phyloP scores from a whole-genome alignment of 2,797 vertebrate genomes.

The Denticeps clupeoides region DNA sequence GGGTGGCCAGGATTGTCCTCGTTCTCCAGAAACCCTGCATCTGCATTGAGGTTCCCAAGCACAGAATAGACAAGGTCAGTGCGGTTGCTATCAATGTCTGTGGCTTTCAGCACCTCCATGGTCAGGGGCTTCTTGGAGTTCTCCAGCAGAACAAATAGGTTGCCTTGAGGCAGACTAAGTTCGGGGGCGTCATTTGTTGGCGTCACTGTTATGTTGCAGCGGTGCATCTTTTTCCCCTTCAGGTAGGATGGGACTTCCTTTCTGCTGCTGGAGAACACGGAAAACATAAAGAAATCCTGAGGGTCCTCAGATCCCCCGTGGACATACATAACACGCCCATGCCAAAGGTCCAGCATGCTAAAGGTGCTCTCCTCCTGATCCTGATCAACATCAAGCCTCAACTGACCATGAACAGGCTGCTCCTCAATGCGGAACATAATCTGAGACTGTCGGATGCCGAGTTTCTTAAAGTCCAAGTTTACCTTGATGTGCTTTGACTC shows the following conservation, averaged over 20 bases:
- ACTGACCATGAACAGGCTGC: slow-evolving; percentile 62
- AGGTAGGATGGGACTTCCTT: slow-evolving; percentile 61
- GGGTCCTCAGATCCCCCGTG: slow-evolving; percentile 78
- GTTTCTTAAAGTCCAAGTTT: slow-evolving; percentile 67
- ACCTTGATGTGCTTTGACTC: slow-evolving; percentile 76
- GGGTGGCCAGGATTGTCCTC: slow-evolving; percentile 54
- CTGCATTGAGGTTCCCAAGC: slow-evolving; percentile 72
- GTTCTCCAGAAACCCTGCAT: slow-evolving; percentile 76
- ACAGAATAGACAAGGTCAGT: slow-evolving; percentile 62
- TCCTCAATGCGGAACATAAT: slow-evolving; percentile 70
- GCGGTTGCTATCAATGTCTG: slow-evolving; percentile 68
- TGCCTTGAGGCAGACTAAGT: slow-evolving; percentile 72
- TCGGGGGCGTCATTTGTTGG: slow-evolving; percentile 79
- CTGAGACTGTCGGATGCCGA: slow-evolving; percentile 73
- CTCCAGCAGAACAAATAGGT: slow-evolving; percentile 73
- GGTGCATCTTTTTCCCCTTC: slow-evolving; percentile 53
- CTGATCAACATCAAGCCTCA: slow-evolving; percentile 65
- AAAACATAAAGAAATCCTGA: slow-evolving; percentile 75
- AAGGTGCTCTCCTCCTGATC: slow-evolving; percentile 65
- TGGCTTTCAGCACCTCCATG: slow-evolving; percentile 59
- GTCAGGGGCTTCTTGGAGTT: slow-evolving; percentile 73
- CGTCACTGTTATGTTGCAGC: slow-evolving; percentile 66
- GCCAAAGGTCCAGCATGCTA: slow-evolving; percentile 74
- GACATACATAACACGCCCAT: slow-evolving; percentile 69
- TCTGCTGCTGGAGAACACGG: slow-evolving; percentile 63